Evolutionary conservation across 2,113 vertebrate genomes (phyloP), one percentile per base, ranked within the genome.

Genomic region (Eretmochelys imbricata): DNA sequence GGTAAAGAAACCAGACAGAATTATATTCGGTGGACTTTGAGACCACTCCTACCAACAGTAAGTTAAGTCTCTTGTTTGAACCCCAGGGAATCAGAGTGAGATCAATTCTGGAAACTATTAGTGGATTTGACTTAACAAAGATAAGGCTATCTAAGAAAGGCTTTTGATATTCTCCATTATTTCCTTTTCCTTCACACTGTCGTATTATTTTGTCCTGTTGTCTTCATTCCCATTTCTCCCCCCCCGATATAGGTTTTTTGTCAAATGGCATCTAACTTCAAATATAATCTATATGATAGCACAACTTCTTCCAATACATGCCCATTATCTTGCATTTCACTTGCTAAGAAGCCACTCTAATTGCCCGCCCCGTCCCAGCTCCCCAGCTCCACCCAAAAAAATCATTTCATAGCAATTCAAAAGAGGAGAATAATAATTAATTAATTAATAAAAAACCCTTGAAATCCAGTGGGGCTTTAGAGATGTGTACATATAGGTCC

Each of bases 211-310:
- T 2, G 1, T 25, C 55, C 27, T 81, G 62, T 35, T 4, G 5
- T 5, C 48, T 89, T 82, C 10, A 49, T 46, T 84, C 0, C 1
- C 9, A 1, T 3, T 50, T 9, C 2, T 29, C 31, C 31, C 79
- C 79, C 7, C 19, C 31, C 4, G 1, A 19, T 53, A 80, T 4
- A 29, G 6, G 78, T 89, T 78, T 93, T 20, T n/a, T 85, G 31
- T 86, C 38, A 24, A n/a, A 29, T 62, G 82, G 42, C 65, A 42
- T 85, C 65, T 72, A 88, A 5, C 31, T 82, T 87, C n/a, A 57
- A 35, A 51, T 11, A n/a, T 9, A 72, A 72, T 72, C 65, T 72
- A 62, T 24, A 46, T 90, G 29, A 42, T n/a, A 48, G 42, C 35
- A 76, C 10, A 81, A 82, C 25, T 75, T 38, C 57, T 65, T 81